Base-by-base conservation (phyloP, 2,888 invertebrate genomes). In the Hetaerina titia region DNA sequence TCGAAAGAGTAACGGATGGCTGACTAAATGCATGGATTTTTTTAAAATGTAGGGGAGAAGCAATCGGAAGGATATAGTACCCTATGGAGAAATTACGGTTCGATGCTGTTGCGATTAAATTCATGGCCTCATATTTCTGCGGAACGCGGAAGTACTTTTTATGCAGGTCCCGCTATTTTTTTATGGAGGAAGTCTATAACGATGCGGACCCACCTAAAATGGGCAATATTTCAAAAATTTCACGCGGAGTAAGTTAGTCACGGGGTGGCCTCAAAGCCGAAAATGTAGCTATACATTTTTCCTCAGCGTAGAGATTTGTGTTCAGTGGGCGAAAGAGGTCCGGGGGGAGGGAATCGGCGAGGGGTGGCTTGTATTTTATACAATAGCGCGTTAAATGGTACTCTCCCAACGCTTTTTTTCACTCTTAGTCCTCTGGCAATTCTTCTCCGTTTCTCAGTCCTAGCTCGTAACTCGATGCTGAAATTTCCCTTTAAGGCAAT, bases 201-300 rank as follows among this genome's bases (percentile, higher is more conserved):
- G 81, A 81, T 81, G 81, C 13, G 81, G 81, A 13, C 81, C 31
- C 31, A 2, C 31, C 31, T n/a, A 31, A 81, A 81, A 13, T 31
- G 81, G 81, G 81, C 81, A 13, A 31, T 81, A 81, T 81, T 81
- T 81, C 81, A 81, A 81, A 45, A 81, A 81, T 81, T 81, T 81
- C 31, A 22, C 31, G n/a, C 31, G 81, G 81, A 31, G 31, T 81
- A 31, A 81, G 81, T 81, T 25, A 81, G 81, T 81, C 81, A 15
- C 69, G 81, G 22, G 69, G 69, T 7, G 2, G 81, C 31, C 31
- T 81, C 81, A 31, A 81, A 81, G 31, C 81, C 81, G 81, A 81
- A 31, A 81, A 81, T 81, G 81, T 81, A 81, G 81, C 81, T 31
- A 13, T 31, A 25, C 81, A 81, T 81, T 81, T 81, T 31, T 81